These are phyloP conservation scores for Caradrina clavipalpis DNA, from an alignment of 2,888 invertebrate species.

Conservation along the genomic window DNA sequence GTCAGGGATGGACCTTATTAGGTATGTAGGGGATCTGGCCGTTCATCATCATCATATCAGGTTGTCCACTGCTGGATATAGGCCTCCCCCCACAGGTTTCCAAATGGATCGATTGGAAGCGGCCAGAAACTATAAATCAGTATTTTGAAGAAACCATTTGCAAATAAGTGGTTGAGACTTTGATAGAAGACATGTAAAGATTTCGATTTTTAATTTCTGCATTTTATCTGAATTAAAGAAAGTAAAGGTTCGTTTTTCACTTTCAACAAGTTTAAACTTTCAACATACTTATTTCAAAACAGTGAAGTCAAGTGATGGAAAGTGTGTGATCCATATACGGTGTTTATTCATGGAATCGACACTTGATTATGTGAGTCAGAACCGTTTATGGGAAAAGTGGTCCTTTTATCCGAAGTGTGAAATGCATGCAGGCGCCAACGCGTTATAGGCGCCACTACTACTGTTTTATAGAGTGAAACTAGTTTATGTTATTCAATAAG, in stretches of 20 bases:
- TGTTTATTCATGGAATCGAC: slow-evolving; percentile 33
- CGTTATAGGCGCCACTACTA: slow-evolving; percentile 39
- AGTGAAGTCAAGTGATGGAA: slow-evolving; percentile 17
- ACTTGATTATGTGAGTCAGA: slow-evolving; percentile 31
- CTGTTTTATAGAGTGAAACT: slow-evolving; percentile 25
- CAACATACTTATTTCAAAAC: slow-evolving; percentile 17
- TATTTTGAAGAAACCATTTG: too few species aligned
- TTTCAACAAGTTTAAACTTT: background rate
- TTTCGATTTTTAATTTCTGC: too few species aligned
- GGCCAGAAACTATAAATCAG: too few species aligned
- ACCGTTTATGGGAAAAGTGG: slow-evolving; percentile 43
- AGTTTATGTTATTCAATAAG: slow-evolving; percentile 42
- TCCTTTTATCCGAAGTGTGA: slow-evolving; percentile 32
- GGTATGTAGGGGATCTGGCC: too few species aligned
- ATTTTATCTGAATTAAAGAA: too few species aligned
- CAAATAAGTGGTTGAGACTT: too few species aligned
- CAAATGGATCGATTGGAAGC: too few species aligned
- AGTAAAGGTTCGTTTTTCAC: background rate
- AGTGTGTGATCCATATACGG: slow-evolving; percentile 37
- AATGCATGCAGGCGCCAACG: slow-evolving; percentile 35
- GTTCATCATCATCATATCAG: too few species aligned
- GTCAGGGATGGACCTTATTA: too few species aligned
- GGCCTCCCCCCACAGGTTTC: too few species aligned
- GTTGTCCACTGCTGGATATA: too few species aligned
- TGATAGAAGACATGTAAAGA: too few species aligned